Evolutionary conservation across 1,140 invertebrate genomes (phyloP), one percentile per base, ranked within the genome.

Genomic region (Apolygus lucorum): DNA sequence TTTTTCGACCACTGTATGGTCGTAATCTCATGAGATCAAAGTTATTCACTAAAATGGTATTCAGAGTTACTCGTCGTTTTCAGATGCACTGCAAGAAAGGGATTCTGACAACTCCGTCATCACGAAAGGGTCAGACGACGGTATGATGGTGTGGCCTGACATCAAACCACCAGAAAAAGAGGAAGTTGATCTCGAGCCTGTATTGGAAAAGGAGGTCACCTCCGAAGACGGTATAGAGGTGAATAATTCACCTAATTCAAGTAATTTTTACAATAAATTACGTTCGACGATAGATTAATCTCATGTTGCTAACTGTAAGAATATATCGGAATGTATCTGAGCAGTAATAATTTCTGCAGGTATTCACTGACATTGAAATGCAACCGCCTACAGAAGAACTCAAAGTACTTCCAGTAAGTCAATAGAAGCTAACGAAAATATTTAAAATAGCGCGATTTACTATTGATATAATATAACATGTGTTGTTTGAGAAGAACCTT

Each of bases 61-160:
- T n/a, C n/a, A n/a, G n/a, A n/a, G n/a, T n/a, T n/a, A n/a, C 34
- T 17, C 34, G 4, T 42, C 34, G 17, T 17, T 42, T 59, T 11
- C 22, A 59, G 54, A 59, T 8, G 54, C 13, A 14, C 54, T 59
- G 26, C 2, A 52, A 52, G 29, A 67, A 17, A 67, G 29, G 28
- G 27, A 67, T 27, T 52, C 52, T 29, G 52, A 49, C n/a, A 67
- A 49, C 21, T 52, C 66, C 52, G 24, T 59, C 4, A 22, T 14
- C 11, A 59, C 54, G 8, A 11, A 59, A 11, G 11, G 8, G 11
- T 70, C 69, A 8, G 34, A 52, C 2, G 69, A 63, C 17, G 69
- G 69, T 14, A 22, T 70, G 49, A 70, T 70, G 69, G 69, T 70
- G n/a, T 70, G 69, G 69, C 63, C 28, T 21, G 69, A 70, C 49